These are phyloP conservation scores for Iselma pallidipennis DNA, from an alignment of 2,888 invertebrate species.

Conservation along the genomic window DNA sequence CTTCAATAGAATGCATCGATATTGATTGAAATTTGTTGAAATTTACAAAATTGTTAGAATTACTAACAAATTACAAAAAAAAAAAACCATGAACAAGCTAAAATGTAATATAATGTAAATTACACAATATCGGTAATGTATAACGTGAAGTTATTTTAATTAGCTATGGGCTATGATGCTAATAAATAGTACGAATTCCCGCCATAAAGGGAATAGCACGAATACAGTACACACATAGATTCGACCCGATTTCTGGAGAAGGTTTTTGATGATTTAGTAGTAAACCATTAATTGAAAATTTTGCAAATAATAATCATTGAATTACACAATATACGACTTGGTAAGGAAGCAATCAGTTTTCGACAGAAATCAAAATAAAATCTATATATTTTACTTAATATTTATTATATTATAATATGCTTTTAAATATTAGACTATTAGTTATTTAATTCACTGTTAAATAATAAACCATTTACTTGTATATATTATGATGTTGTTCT, in stretches of 20 bases:
- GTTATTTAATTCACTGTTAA: background rate
- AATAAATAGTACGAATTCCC: constrained; percentile 24
- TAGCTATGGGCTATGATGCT: constrained; percentile 13
- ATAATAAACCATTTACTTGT: background rate
- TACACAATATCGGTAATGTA: background rate
- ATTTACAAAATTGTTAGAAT: background rate
- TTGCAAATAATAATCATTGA: too few species aligned
- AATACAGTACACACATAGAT: background rate
- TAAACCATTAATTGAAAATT: background rate
- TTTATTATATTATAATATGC: too few species aligned
- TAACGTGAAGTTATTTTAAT: constrained; percentile 13
- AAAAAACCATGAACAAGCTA: too few species aligned
- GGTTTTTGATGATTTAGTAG: background rate
- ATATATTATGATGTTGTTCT: constrained; percentile 15
- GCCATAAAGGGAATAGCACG: constrained; percentile 21
- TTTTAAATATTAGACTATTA: background rate
- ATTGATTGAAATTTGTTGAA: background rate
- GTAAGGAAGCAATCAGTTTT: too few species aligned
- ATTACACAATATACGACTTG: too few species aligned
- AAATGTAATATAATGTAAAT: too few species aligned
- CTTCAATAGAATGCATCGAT: background rate
- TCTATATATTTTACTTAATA: too few species aligned
- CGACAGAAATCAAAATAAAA: too few species aligned
- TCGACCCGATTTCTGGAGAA: background rate
- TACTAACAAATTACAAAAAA: too few species aligned